Base-by-base conservation (phyloP, 2,113 vertebrate species). In the Rissa tridactyla region DNA sequence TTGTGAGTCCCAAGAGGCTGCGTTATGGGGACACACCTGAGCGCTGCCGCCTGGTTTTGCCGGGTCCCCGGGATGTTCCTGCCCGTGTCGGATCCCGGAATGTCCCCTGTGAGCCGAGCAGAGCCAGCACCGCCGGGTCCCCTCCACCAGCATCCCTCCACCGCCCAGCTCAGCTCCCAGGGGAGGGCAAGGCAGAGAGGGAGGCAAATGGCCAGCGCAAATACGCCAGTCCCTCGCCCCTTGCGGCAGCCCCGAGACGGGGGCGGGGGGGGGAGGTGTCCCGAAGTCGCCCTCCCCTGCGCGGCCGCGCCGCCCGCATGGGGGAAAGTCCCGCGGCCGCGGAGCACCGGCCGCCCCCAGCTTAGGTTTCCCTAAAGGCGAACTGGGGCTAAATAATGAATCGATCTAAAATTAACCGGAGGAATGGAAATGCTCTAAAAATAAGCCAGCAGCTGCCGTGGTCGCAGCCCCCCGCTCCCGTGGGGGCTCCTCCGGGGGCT, bases 371-470 rank as follows among this genome's bases (percentile, higher is more conserved):
- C 94, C 92, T 91, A 36, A 84, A 95, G 96, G 91, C 89, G 96
- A 97, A 96, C 95, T 79, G 95, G 94, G 96, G 97, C 95, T 69
- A 93, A 97, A 93, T 92, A 97, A 97, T 95, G 97, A 93, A 97
- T 92, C 93, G 87, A 95, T 97, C 98, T 98, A 97, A 98, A 98
- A 98, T 98, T 98, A 98, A 97, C 96, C 93, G 64, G 83, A 93
- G 96, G 96, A 97, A 98, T 97, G 97, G 97, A 97, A 96, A 95
- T 91, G 95, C 92, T 95, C 98, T 98, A 98, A 98, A 98, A 98
- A 98, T 98, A 98, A 97, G 95, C 64, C 96, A 96, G 91, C 98
- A 98, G 98, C 98, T 98, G 98, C 96, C 96, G 54, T 82, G 94
- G 97, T 82, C 94, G 80, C 97, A 93, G 95, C 94, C 96, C 96